Base-by-base conservation (phyloP, 1,140 invertebrate genomes). In the Bilobella aurantiaca region DNA sequence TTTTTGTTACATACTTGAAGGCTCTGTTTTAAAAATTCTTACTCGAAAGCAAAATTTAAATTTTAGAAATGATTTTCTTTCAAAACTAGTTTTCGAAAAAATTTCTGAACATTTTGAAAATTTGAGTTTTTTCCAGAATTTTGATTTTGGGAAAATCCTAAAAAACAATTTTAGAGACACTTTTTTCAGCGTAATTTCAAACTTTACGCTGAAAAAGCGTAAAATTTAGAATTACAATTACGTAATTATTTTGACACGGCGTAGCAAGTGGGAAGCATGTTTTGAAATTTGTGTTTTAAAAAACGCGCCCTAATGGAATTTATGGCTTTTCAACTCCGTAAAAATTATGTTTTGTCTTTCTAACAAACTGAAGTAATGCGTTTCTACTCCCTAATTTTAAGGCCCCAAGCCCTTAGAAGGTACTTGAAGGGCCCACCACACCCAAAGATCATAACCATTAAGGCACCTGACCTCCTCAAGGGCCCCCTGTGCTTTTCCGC, bases 271-370 rank as follows among this genome's bases (percentile, higher is more conserved):
- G 23, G 49, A 23, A 53, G 49, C 49, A 18, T 23, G 49, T 53
- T 53, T 53, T 18, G 14, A 23, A 12, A 23, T 18, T 18, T 12
- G 18, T 42, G 34, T 8, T 8, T 8, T 12, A 42, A 18, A 23
- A 23, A 53, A 53, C 49, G 49, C 34, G 49, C 14, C 3, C 49
- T 53, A 53, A 53, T 53, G 49, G 49, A 23, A 53, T 53, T 53
- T 53, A 53, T 53, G 49, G 25, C 49, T 53, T 53, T 53, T 53
- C 49, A 53, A 53, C 49, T 23, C 18, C 8, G 8, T 42, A 8
- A 42, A n/a, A n/a, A n/a, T 53, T 53, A 18, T 53, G 49, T 53
- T 53, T 53, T 53, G 49, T 53, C 49, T 53, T 53, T 23, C 49
- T 53, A 23, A 23, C n/a, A n/a, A 53, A 23, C 5, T 23, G 8